Evolutionary conservation across 1,140 invertebrate species (phyloP), one percentile per base, ranked within the genome.

Genomic region (Euwallacea similis): DNA sequence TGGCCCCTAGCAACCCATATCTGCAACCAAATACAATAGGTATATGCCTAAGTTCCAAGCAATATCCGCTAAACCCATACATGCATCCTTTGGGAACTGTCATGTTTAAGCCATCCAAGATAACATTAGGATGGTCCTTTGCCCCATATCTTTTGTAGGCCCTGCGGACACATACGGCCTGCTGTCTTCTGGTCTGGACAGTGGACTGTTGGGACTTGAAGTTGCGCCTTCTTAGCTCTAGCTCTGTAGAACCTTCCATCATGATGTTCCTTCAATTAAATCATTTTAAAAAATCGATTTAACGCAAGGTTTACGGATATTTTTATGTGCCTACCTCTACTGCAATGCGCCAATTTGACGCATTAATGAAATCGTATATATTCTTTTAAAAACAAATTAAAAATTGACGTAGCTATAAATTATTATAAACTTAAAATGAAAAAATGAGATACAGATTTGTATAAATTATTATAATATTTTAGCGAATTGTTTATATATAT

Each of bases 11-110:
- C 0, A 95, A 83, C 60, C 93, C 93, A 78, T 95, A 95, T 72
- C 76, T 78, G 59, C 8, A 75, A 74, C 10, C 46, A 66, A 58
- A 15, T 2, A 15, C 3, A 9, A 56, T 56, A 13, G 2, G 11
- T 13, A 56, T 11, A 4, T 61, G 16, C 3, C 6, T 4, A n/a
- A 7, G 15, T 61, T 2, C 42, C 8, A 42, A 61, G 15, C 59
- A 61, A 43, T 41, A 9, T 41, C 1, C 42, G 2, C 59, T 11
- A 50, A 44, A 21, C 78, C 90, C 92, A 93, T 84, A 95, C 93
- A 96, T 96, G 56, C 92, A 92, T 71, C 94, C 94, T 82, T 95
- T 94, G 56, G 91, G 90, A 53, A 97, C 94, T 47, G 92, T 94
- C 91, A 96, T 94, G 82, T 91, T 93, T 16, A 96, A 87, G 75